Conservation (phyloP, 2,113 vertebrate genomes). For the Catharus fuscescens region DNA sequence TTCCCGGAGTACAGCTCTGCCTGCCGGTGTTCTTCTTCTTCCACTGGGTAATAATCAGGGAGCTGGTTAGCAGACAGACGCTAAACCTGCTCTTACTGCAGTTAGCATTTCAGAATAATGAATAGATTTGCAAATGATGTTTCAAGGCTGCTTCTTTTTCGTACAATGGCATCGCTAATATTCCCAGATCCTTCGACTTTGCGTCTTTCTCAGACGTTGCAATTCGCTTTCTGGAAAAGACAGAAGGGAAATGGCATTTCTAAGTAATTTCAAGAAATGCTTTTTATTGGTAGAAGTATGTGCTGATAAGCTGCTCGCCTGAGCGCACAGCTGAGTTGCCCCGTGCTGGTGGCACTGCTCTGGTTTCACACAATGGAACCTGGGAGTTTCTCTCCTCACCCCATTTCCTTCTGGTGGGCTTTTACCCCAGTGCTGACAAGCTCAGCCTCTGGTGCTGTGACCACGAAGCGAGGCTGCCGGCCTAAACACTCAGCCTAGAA, state of each 20-base stretch:
- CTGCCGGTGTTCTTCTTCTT: constrained; percentile 16
- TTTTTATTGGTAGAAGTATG: background rate
- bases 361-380: background rate
- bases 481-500: background rate
- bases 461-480: background rate
- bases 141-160: constrained; percentile 57
- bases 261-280: background rate
- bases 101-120: constrained; percentile 67
- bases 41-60: constrained; percentile 42
- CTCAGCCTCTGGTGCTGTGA: background rate
- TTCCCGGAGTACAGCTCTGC: constrained; percentile 33
- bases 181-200: constrained; percentile 53
- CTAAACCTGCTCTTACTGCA: constrained; percentile 36
- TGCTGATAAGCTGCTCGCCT: background rate
- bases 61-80: constrained; percentile 67
- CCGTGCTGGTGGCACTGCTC: background rate
- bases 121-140: constrained; percentile 68
- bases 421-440: rapidly evolving
- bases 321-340: background rate
- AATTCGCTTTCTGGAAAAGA: background rate
- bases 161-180: constrained; percentile 69
- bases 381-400: background rate
- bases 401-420: background rate
- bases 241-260: background rate
- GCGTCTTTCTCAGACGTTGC: background rate